Conservation (phyloP, 2,888 invertebrate genomes). For the Cosmopolites sordidus region DNA sequence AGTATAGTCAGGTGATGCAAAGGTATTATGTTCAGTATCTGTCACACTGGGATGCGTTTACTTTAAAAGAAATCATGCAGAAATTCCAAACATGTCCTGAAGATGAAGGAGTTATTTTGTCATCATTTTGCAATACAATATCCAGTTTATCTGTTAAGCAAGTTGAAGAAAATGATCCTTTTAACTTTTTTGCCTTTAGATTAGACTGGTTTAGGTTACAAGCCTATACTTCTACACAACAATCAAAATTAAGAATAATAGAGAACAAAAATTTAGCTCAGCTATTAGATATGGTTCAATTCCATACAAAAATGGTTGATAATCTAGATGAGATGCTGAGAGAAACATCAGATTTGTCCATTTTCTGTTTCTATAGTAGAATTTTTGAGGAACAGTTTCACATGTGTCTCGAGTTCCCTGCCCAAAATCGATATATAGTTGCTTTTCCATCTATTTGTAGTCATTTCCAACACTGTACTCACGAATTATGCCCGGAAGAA, state of each 20-base stretch:
- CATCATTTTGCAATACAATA: slow-evolving; percentile 87
- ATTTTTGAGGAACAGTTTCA: slow-evolving; percentile 98
- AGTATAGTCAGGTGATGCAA: slow-evolving; percentile 76
- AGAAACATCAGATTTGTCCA: slow-evolving; percentile 94
- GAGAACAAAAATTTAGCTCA: slow-evolving; percentile 85
- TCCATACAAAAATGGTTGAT: slow-evolving; percentile 98
- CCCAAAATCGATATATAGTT: slow-evolving; percentile 95
- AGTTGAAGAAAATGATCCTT: slow-evolving; percentile 92
- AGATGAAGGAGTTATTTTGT: slow-evolving; percentile 91
- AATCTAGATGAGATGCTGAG: slow-evolving; percentile 93
- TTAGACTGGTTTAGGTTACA: slow-evolving; percentile 95
- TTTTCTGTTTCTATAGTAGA: slow-evolving; percentile 96
- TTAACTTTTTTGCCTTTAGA: slow-evolving; percentile 92
- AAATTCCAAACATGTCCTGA: slow-evolving; percentile 84
- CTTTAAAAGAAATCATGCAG: slow-evolving; percentile 77
- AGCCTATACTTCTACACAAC: slow-evolving; percentile 84
- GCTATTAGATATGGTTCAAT: slow-evolving; percentile 91
- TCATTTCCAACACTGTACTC: slow-evolving; percentile 96
- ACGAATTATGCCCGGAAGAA: slow-evolving; percentile 98
- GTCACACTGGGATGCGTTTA: slow-evolving; percentile 91
- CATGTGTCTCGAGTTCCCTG: slow-evolving; percentile 97
- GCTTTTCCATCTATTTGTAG: slow-evolving; percentile 97
- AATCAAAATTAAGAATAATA: slow-evolving; percentile 71
- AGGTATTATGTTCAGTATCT: slow-evolving; percentile 97
- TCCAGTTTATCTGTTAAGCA: slow-evolving; percentile 84